phyloP scores from a whole-genome alignment of 2,797 vertebrate species.

The Cercopithecus mitis region DNA sequence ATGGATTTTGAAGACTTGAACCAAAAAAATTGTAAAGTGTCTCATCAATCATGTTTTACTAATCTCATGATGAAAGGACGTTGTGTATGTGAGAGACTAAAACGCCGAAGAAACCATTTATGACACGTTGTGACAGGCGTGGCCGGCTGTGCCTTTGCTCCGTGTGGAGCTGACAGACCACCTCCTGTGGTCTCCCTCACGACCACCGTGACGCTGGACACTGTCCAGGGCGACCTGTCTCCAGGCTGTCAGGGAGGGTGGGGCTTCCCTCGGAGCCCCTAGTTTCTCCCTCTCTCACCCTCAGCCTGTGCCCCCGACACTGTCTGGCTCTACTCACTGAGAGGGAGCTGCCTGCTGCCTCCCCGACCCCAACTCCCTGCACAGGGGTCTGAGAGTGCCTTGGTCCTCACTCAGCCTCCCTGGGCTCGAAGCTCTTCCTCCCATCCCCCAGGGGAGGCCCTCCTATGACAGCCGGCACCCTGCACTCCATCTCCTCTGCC shows the following conservation, averaged over 20 bases:
- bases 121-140: accelerated
- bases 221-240: too few relatives aligned
- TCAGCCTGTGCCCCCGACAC: neutral
- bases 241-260: neutral
- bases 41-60: neutral
- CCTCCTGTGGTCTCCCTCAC: neutral
- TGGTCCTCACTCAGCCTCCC: neutral
- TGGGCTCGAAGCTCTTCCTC: neutral
- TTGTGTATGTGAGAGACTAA: neutral
- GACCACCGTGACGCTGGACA: neutral
- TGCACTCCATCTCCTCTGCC: neutral
- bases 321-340: too few relatives aligned
- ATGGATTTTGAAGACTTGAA: neutral
- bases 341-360: neutral
- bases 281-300: neutral
- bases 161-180: neutral
- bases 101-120: neutral
- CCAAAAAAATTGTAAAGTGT: neutral
- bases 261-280: neutral
- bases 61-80: neutral
- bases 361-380: neutral
- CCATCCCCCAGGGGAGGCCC: too few relatives aligned
- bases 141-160: neutral
- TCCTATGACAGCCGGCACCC: neutral
- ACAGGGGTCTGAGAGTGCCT: neutral